Evolutionary conservation across 2,113 vertebrate species (phyloP).

Genomic region (Gambusia affinis): DNA sequence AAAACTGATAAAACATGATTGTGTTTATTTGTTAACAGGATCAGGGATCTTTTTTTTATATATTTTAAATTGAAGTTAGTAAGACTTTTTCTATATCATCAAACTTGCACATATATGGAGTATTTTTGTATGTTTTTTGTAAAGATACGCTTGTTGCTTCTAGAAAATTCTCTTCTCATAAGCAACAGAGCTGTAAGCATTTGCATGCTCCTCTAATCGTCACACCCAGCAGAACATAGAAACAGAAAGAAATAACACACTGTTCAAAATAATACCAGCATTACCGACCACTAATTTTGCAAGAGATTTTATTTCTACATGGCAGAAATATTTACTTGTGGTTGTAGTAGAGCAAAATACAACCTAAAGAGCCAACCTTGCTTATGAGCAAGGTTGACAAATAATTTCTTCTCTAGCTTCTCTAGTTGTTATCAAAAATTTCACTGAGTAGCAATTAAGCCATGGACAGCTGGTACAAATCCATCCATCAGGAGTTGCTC

Average conservation of each 20-base stretch:
- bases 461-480: not conserved
- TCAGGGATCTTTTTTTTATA: not conserved
- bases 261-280: not conserved
- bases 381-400: not conserved
- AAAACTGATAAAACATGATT: not conserved
- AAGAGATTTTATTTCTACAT: too few species aligned
- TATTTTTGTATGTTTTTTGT: not conserved
- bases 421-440: not conserved
- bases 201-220: too few species aligned
- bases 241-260: not conserved
- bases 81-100: not conserved
- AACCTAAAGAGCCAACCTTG: too few species aligned
- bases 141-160: not conserved
- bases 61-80: not conserved
- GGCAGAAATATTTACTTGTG: too few species aligned
- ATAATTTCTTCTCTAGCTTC: not conserved
- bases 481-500: not conserved
- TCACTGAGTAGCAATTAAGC: not conserved
- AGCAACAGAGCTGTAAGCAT: too few species aligned
- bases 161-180: not conserved
- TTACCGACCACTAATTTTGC: not conserved
- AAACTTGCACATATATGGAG: not conserved
- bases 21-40: not conserved
- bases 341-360: too few species aligned
- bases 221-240: too few species aligned